Base-by-base conservation (phyloP, 2,888 invertebrate species). In the Drosophila basisetae region DNA sequence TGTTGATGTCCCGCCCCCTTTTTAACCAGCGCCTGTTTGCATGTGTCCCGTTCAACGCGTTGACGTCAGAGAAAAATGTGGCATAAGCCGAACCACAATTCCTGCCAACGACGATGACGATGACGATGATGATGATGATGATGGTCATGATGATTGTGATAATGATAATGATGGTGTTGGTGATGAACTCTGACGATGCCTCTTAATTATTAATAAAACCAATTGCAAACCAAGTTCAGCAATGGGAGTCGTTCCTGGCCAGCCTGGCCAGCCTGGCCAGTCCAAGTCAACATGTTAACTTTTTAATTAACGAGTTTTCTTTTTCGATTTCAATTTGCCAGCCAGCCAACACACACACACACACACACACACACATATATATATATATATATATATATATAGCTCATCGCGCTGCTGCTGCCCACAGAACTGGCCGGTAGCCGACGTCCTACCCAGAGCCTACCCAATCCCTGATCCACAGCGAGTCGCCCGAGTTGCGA, bases 261-360 rank as follows among this genome's bases (percentile, higher is more conserved):
- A 25, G 47, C 35, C 43, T 30, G 62, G 22, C 52, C 41, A 31
- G 52, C 56, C 71, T 68, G 59, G 54, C 67, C 73, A 25, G 67
- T 73, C 68, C 78, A 73, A 80, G 78, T 76, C 77, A 78, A 81
- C 83, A 88, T 87, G 90, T 91, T 91, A 90, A 91, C 91, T 91
- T 91, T 91, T 91, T 91, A 91, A 91, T 91, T 91, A 91, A 91
- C 91, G 91, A 91, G 91, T 91, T 91, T 91, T 91, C 89, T 89
- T 91, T 86, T 91, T 91, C 91, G 91, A 90, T 91, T 91, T 91
- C 91, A 91, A 91, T 91, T 91, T 91, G 91, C 91, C 87, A 80
- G 91, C 91, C 87, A 80, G 78, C 68, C 68, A 63, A 76, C 75
- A 71, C 72, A 70, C 62, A 56, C 59, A 37, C 77, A 39, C 56